Base-by-base conservation (phyloP, 2,888 invertebrate genomes). In the Tetrapedia diversipes region DNA sequence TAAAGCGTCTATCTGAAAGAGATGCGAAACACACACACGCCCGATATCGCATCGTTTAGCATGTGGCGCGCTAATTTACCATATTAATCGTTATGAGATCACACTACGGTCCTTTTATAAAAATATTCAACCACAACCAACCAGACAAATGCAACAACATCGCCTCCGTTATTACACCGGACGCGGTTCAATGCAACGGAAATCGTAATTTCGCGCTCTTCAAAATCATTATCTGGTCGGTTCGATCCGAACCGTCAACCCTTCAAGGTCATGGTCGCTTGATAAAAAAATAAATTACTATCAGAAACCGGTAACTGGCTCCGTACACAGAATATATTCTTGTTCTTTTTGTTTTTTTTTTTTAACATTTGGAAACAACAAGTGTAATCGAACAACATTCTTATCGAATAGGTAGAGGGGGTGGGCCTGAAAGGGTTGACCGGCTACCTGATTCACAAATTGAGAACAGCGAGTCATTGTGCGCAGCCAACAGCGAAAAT, bases 1-100 rank as follows among this genome's bases (percentile, higher is more conserved):
- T 82, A 83, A 83, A 83, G 82, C 82, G 82, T 82, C 65, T 71
- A 72, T 80, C 77, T 71, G 80, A 79, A 82, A 77, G 37, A 49
- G 67, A 53, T 73, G 73, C 77, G 60, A 45, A 45, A 39, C 24
- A 16, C n/a, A 39, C 24, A 16, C n/a, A 34, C 19, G 24, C 11
- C 22, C 41, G 29, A 27, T 49, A 51, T 45, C 74, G 54, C 59
- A 24, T 59, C 22, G 16, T 1, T 37, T 57, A 47, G 27, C 45
- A 51, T 54, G 37, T 59, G 19, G 43, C 45, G 29, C 24, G 41
- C 66, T 67, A 76, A 34, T 34, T 59, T 29, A 32, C 22, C 57
- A 8, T 72, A 14, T 32, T 54, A 54, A 64, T 56, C 37, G 32
- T 32, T 54, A 74, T 53, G 53, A 22, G 54, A 76, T 63, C 61